Evolutionary conservation across 2,797 vertebrate species (phyloP), one percentile per base, ranked within the genome.

Genomic region (Phalanger gymnotis): DNA sequence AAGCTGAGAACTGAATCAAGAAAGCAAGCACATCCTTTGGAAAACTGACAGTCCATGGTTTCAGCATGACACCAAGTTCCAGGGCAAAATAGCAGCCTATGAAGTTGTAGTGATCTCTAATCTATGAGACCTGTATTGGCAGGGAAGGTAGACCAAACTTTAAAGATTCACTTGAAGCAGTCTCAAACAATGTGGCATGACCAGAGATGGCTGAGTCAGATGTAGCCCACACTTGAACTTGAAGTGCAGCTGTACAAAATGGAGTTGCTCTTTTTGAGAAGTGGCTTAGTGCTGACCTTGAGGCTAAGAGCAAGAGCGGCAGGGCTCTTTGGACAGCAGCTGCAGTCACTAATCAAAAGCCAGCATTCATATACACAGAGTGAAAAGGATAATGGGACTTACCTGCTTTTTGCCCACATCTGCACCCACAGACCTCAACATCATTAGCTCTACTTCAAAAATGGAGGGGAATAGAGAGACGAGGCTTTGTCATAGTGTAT

Each of bases 391-490:
- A 93, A 30, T 22, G 40, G n/a, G 0, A 28, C n/a, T 81, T 81
- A 54, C 91, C 81, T 61, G 53, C 10, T 91, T 51, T 95, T 92
- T 22, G 73, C 34, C 1, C 81, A 40, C 19, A 94, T 16, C 4
- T 90, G 73, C 89, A 73, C 57, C 87, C 14, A 52, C 54, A 73
- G 53, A 95, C 87, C 90, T 92, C 52, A 94, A 51, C 14, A 87
- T 81, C 55, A 94, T 14, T 47, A 91, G 34, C 51, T 91, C 16
- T n/a, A 11, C 95, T 94, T 93, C 94, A 47, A 97, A 94, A 95
- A 95, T 55, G 53, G 94, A 93, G 14, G 91, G 12, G 10, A n/a
- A 19, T 47, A 81, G 73, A 81, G 66, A 73, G 3, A 81, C 47
- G 22, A 81, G 22, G 22, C 19, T 47, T 4, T 81, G 22, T 3